A percentile compares a stretch with the other conserved stretches of the same genome.
Evolutionary conservation across 2,797 vertebrate genomes (phyloP).

Genomic region (Pseudocheirus occidentalis): DNA sequence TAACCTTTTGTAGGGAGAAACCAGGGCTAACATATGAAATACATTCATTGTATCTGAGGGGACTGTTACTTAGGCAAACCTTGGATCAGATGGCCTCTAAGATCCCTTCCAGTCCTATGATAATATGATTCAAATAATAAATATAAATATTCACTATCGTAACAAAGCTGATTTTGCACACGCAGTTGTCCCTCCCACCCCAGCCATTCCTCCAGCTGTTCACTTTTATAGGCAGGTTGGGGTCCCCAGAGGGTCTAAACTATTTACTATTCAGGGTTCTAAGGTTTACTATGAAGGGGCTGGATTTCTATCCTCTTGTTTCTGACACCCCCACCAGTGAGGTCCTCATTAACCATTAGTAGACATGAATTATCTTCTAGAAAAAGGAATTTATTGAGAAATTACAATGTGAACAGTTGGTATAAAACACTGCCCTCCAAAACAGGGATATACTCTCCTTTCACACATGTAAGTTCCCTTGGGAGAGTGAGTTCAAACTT

Average conservation of each 20-base stretch:
- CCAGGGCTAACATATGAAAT: background rate
- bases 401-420: background rate
- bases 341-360: background rate
- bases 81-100: background rate
- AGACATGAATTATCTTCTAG: background rate
- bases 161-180: background rate
- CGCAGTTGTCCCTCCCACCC: background rate
- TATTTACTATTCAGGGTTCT: background rate
- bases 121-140: background rate
- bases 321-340: background rate
- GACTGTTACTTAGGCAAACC: background rate
- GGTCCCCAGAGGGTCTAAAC: background rate
- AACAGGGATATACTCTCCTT: background rate
- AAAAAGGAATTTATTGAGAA: background rate
- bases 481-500: background rate
- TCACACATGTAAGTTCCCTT: background rate
- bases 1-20: background rate
- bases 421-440: background rate
- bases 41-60: background rate
- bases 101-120: background rate
- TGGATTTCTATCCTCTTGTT: background rate
- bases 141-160: background rate
- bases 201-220: background rate
- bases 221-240: background rate
- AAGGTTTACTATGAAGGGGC: background rate